Evolutionary conservation across 2,888 invertebrate species (phyloP).

Genomic region (Clostera curtula): DNA sequence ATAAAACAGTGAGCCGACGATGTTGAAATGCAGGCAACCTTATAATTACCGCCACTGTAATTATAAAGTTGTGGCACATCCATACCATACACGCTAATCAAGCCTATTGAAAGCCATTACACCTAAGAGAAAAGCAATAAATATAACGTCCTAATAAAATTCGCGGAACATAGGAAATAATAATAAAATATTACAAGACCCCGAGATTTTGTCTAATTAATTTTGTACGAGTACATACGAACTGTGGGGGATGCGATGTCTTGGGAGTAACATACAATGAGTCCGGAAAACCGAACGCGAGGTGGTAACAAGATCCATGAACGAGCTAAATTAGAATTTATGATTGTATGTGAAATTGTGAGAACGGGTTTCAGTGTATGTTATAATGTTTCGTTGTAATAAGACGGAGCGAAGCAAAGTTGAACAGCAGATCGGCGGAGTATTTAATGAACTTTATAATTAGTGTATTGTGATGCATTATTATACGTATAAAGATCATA

Average conservation of each 20-base stretch:
- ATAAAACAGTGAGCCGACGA: slow-evolving; percentile 50
- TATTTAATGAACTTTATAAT: slow-evolving; percentile 45
- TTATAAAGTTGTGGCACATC: slow-evolving; percentile 59
- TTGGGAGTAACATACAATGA: slow-evolving; percentile 70
- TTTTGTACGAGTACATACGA: slow-evolving; percentile 64
- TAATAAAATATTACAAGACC: slow-evolving; percentile 72
- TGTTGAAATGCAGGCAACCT: slow-evolving; percentile 53
- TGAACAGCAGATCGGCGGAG: slow-evolving; percentile 37
- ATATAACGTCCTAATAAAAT: slow-evolving; percentile 67
- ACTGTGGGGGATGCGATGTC: slow-evolving; percentile 62
- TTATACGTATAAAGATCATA: too few relatives aligned
- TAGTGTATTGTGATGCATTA: slow-evolving; percentile 33
- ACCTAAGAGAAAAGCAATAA: slow-evolving; percentile 61
- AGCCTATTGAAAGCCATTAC: slow-evolving; percentile 64
- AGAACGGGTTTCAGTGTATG: slow-evolving; percentile 59
- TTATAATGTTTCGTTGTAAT: slow-evolving; percentile 44
- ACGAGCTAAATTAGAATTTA: slow-evolving; percentile 72
- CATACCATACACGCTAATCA: slow-evolving; percentile 60
- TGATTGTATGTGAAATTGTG: slow-evolving; percentile 73
- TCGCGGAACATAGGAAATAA: slow-evolving; percentile 62
- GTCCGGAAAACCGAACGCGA: slow-evolving; percentile 60
- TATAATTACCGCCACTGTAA: slow-evolving; percentile 69
- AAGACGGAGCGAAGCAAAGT: slow-evolving; percentile 42
- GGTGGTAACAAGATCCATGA: slow-evolving; percentile 65
- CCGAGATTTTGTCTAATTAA: slow-evolving; percentile 72